Evolutionary conservation across 1,140 invertebrate genomes (phyloP), one percentile per base, ranked within the genome.

Genomic region (Drosophila littoralis): DNA sequence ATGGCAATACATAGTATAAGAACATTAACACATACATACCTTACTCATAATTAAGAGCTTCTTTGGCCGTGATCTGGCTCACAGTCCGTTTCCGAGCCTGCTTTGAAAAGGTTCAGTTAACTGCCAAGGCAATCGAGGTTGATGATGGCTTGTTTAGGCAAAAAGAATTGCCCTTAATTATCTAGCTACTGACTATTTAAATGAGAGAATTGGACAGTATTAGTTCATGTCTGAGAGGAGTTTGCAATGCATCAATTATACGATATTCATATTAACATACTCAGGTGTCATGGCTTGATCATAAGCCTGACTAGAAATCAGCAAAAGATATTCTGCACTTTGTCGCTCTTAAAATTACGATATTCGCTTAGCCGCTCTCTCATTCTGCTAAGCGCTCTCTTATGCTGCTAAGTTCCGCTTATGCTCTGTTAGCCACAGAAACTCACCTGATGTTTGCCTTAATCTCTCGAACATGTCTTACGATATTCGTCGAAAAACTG

Each of bases 41-140:
- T 10, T 43, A 42, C 38, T 52, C 61, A 74, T 81, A 78, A 81
- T 81, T 72, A 68, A 77, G 82, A 67, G 40, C 59, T 78, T 45
- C 45, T 28, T 72, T 43, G 33, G 15, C 43, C 38, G 38, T 48
- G 45, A 57, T 54, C 8, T 55, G n/a, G 7, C n/a, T 22, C 17
- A 48, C 74, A 63, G 35, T 63, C 36, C 36, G 35, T 28, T 45
- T 50, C 22, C 55, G 45, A 46, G 32, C 57, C 45, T 43, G 40
- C 12, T 50, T 68, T 22, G 8, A 55, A 61, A 78, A 85, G 82
- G 82, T 71, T 83, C 83, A 77, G 58, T 88, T 42, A 40, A 45
- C 55, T 59, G 50, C 71, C 83, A 88, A 83, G 83, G 76, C 68
- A 89, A 86, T 86, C 84, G 74, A 88, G 79, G 72, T 71, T 73